Conservation (phyloP, 2,797 vertebrate genomes). For the Pyrocephalus nanus region DNA sequence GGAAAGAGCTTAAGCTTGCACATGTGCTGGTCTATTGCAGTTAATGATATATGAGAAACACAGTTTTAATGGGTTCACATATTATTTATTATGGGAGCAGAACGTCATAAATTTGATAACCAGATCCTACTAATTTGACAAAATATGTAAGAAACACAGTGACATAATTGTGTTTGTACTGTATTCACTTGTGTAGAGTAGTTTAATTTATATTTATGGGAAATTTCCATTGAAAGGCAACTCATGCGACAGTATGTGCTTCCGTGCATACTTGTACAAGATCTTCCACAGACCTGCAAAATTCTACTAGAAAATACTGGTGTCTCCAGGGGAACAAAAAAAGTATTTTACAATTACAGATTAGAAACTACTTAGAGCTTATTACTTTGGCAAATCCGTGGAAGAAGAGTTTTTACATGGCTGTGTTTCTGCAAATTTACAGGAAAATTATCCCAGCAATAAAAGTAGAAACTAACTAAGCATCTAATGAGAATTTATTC, state of each 20-base stretch:
- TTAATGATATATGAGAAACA: slow-evolving; percentile 35
- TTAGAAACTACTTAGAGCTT: neutral
- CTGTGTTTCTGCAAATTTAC: neutral
- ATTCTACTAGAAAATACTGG: neutral
- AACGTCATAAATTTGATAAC: slow-evolving; percentile 53
- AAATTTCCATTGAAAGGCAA: slow-evolving; percentile 25
- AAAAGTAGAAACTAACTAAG: neutral
- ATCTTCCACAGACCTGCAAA: neutral
- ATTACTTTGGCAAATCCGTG: neutral
- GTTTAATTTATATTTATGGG: slow-evolving; percentile 20
- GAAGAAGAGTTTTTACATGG: neutral
- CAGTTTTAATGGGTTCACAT: slow-evolving; percentile 21
- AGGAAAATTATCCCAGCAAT: neutral
- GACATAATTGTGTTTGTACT: slow-evolving; percentile 1
- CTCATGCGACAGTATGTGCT: neutral
- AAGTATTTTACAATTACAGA: neutral
- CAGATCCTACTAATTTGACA: slow-evolving; percentile 46
- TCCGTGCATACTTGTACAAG: neutral
- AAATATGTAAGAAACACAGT: slow-evolving; percentile 41
- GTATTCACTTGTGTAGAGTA: neutral
- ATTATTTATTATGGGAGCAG: slow-evolving; percentile 28
- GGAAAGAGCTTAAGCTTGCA: slow-evolving; percentile 20
- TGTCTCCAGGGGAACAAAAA: neutral
- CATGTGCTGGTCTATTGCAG: neutral
- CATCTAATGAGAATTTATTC: neutral